phyloP scores from a whole-genome alignment of 2,888 invertebrate species.

The Thecocarcelia acutangulata region DNA sequence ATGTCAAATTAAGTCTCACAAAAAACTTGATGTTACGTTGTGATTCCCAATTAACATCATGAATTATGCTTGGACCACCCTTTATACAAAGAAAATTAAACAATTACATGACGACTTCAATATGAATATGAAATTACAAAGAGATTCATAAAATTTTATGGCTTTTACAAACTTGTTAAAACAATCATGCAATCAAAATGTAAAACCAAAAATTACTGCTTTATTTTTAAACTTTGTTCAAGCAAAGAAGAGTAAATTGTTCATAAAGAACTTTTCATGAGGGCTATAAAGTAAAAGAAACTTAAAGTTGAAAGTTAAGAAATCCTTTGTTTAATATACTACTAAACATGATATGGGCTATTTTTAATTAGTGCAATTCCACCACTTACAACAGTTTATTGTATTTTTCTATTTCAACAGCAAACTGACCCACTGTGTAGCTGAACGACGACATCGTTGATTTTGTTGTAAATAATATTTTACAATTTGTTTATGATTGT shows the following conservation, averaged over 20 bases:
- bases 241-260: not conserved
- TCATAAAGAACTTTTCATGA: not conserved
- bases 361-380: no score
- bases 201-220: not conserved
- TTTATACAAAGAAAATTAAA: slow-evolving; percentile 29
- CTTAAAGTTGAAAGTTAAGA: no score
- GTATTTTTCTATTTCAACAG: not conserved
- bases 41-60: no score
- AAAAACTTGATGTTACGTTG: no score
- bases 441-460: not conserved
- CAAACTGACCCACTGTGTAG: no score
- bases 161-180: not conserved
- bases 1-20: no score
- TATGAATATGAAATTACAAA: slow-evolving; percentile 8
- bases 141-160: slow-evolving; percentile 27
- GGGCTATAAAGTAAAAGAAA: no score
- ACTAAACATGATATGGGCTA: no score
- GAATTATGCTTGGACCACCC: no score
- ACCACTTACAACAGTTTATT: no score
- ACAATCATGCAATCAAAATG: not conserved
- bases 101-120: slow-evolving; percentile 34
- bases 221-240: not conserved
- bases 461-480: slow-evolving; percentile 1
- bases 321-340: no score
- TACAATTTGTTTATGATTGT: not conserved